These are phyloP conservation scores for Campoletis sonorensis DNA, from an alignment of 1,140 invertebrate species.

Conservation along the genomic window DNA sequence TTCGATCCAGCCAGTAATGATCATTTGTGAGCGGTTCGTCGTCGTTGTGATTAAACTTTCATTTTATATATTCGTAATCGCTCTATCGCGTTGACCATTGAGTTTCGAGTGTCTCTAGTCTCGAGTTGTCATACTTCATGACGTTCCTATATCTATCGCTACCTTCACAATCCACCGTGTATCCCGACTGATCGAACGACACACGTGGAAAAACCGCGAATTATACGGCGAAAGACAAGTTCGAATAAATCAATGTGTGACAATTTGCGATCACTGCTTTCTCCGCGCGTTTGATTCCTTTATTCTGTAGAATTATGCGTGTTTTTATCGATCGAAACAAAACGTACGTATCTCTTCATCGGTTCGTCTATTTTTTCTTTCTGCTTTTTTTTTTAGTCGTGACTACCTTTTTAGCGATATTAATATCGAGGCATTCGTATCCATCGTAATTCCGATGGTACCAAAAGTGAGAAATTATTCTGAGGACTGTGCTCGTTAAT, in stretches of 20 bases:
- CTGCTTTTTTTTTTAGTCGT: too few relatives aligned
- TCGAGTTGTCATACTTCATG: constrained; percentile 16
- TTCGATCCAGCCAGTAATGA: not conserved
- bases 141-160: not conserved
- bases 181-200: not conserved
- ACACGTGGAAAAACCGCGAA: not conserved
- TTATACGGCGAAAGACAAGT: too few relatives aligned
- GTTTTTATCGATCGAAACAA: too few relatives aligned
- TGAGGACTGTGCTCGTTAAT: too few relatives aligned
- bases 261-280: not conserved
- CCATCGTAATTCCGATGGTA: too few relatives aligned
- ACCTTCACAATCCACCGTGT: not conserved
- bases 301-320: not conserved
- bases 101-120: not conserved
- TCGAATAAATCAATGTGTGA: constrained; percentile 1
- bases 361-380: too few relatives aligned
- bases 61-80: not conserved
- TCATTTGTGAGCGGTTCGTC: not conserved
- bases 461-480: too few relatives aligned
- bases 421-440: too few relatives aligned
- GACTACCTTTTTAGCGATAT: too few relatives aligned
- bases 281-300: not conserved
- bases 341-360: too few relatives aligned
- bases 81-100: not conserved
- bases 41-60: not conserved